A percentile compares a stretch with the other conserved stretches of the same genome.
Evolutionary conservation across 2,113 vertebrate species (phyloP).

Genomic region (Picathartes gymnocephalus): DNA sequence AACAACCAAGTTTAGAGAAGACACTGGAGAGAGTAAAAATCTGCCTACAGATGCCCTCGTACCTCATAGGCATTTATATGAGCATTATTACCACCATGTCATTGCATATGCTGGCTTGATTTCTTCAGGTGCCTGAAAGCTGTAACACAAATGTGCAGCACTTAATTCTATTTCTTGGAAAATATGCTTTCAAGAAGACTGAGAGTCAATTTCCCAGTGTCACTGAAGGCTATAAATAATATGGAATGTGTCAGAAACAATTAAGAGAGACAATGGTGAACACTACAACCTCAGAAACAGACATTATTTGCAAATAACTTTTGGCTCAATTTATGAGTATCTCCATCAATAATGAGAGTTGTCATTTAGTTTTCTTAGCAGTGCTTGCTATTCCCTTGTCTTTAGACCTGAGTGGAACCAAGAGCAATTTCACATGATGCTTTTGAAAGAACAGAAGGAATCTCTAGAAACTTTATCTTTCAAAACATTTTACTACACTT

Average conservation of each 20-base stretch:
- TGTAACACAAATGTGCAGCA: background rate
- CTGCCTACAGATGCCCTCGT: background rate
- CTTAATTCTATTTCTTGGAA: conserved; percentile 19
- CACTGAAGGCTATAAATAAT: background rate
- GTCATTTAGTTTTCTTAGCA: conserved; percentile 41
- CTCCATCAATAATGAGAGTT: background rate
- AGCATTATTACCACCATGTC: background rate
- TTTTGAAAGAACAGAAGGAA: background rate
- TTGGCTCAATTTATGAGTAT: background rate
- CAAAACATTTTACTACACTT: background rate
- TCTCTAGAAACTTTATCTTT: conserved; percentile 3
- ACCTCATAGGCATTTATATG: background rate
- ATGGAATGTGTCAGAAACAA: conserved; percentile 55
- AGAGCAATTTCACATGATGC: background rate
- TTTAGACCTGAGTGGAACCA: conserved; percentile 1
- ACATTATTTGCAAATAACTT: conserved; percentile 47
- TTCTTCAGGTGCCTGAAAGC: background rate
- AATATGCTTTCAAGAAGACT: background rate
- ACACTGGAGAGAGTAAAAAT: background rate
- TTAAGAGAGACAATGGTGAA: conserved; percentile 43
- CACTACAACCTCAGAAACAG: background rate
- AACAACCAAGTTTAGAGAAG: background rate
- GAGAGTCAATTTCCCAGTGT: conserved; percentile 49
- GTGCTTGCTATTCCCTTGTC: background rate
- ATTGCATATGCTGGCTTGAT: background rate